phyloP scores from a whole-genome alignment of 2,888 invertebrate species.

The Troides helena region DNA sequence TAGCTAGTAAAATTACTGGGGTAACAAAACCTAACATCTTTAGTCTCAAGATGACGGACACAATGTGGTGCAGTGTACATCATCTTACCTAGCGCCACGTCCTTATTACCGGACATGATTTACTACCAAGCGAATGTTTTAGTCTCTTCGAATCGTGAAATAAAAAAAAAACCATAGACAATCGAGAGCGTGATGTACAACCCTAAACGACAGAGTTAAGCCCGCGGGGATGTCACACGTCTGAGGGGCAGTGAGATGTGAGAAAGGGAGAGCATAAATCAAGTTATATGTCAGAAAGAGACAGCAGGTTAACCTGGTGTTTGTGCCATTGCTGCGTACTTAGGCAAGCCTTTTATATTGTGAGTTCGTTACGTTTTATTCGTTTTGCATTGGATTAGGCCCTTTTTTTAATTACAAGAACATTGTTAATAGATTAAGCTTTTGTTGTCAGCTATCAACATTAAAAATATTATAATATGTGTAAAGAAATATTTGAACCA shows the following conservation, averaged over 20 bases:
- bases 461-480: neutral
- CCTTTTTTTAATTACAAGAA: conserved; percentile 47
- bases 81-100: too few relatives aligned
- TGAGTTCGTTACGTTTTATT: conserved; percentile 50
- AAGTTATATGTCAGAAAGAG: conserved; percentile 45
- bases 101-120: too few relatives aligned
- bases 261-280: conserved; percentile 50
- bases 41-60: too few relatives aligned
- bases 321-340: conserved; percentile 42
- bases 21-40: too few relatives aligned
- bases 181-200: conserved; percentile 30
- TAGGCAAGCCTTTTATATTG: conserved; percentile 49
- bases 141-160: neutral
- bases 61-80: too few relatives aligned
- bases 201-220: conserved; percentile 58
- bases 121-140: too few relatives aligned
- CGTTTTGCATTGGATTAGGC: conserved; percentile 43
- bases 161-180: conserved; percentile 2
- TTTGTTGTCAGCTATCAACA: neutral
- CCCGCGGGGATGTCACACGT: conserved; percentile 76
- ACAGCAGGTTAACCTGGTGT: conserved; percentile 37
- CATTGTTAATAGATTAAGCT: conserved; percentile 43
- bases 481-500: neutral
- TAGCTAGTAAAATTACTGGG: too few relatives aligned
- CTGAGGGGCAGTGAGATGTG: conserved; percentile 71